Conservation (phyloP, 2,113 vertebrate species). For the Camelus dromedarius region DNA sequence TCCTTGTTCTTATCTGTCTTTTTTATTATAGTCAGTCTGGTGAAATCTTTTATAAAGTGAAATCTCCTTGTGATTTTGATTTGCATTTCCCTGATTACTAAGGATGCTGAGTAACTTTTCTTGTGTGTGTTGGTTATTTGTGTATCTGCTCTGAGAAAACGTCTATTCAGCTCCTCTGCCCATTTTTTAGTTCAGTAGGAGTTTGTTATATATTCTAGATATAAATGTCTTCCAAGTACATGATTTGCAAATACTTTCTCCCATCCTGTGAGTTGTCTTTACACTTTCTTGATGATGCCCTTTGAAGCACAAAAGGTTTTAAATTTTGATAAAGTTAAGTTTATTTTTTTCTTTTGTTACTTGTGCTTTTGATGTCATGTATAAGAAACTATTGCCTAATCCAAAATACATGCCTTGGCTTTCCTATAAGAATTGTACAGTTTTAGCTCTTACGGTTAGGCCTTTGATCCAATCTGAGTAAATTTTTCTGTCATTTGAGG, state of each 20-base stretch:
- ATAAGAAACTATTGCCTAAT: not conserved
- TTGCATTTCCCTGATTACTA: not conserved
- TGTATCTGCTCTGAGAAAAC: not conserved
- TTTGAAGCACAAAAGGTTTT: not conserved
- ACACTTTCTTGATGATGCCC: not conserved
- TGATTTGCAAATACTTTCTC: not conserved
- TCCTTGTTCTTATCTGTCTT: not conserved
- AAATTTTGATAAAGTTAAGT: not conserved
- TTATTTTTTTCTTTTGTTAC: not conserved
- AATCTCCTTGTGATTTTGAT: not conserved
- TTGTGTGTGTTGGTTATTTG: not conserved
- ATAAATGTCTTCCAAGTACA: not conserved
- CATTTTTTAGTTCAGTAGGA: not conserved
- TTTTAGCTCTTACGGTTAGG: not conserved
- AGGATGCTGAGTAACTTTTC: not conserved
- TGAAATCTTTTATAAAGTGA: not conserved
- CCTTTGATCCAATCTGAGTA: not conserved
- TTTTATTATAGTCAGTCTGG: not conserved
- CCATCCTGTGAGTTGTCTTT: not conserved
- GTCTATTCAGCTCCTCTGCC: not conserved
- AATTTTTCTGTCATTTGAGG: not conserved
- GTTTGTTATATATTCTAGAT: not conserved
- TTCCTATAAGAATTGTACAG: not conserved
- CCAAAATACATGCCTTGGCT: not conserved
- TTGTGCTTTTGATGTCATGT: not conserved